Conservation (phyloP, 2,797 vertebrate genomes). For the Pantherophis vulpinus region DNA sequence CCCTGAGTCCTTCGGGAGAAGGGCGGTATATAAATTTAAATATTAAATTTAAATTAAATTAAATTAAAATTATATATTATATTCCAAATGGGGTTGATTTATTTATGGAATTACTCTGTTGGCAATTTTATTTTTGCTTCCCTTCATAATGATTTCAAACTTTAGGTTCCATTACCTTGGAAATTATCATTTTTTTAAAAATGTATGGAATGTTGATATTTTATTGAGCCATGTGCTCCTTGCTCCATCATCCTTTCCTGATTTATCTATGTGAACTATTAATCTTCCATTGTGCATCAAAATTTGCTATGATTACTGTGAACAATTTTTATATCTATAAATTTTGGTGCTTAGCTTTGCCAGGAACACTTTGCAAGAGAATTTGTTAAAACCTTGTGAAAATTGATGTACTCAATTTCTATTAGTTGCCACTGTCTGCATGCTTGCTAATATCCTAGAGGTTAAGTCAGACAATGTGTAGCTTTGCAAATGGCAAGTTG, state of each 20-base stretch:
- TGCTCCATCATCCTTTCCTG: neutral
- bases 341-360: neutral
- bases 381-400: neutral
- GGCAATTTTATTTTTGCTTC: neutral
- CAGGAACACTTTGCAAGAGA: neutral
- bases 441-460: neutral
- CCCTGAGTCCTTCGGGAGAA: no score
- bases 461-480: neutral
- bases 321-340: neutral
- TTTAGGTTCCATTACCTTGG: neutral
- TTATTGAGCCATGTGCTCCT: neutral
- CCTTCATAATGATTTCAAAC: neutral
- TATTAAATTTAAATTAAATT: no score
- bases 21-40: no score
- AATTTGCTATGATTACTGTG: neutral
- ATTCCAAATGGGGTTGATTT: neutral
- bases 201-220: neutral
- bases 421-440: neutral
- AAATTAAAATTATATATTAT: neutral
- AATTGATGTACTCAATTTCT: neutral
- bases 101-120: neutral
- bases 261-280: neutral
- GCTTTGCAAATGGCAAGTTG: neutral
- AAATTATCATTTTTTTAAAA: neutral
- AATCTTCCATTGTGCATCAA: neutral